These are phyloP conservation scores for Epinotia brunnichana DNA, from an alignment of 2,888 invertebrate genomes.

Conservation along the genomic window DNA sequence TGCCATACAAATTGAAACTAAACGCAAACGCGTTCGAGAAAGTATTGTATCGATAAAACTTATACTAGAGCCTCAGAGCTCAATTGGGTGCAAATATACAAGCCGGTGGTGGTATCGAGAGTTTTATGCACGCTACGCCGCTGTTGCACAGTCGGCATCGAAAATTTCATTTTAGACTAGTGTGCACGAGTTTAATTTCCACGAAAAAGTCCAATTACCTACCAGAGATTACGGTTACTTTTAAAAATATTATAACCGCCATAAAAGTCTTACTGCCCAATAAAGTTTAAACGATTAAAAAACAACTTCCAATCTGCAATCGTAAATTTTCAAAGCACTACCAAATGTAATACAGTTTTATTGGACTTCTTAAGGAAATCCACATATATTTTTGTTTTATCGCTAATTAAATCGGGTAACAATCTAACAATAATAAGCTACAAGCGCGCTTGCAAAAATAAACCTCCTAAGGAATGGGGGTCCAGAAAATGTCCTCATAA, in stretches of 20 bases:
- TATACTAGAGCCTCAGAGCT: no score
- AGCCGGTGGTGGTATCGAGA: no score
- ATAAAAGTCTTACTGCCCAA: not conserved
- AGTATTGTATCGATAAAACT: no score
- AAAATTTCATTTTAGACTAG: no score
- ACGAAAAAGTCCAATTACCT: not conserved
- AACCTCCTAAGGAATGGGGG: conserved; percentile 65
- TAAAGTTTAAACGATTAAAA: conserved; percentile 2
- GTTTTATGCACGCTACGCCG: no score
- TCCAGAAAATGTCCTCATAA: conserved; percentile 69
- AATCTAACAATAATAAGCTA: conserved; percentile 61
- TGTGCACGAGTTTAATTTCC: not conserved
- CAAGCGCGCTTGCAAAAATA: conserved; percentile 64
- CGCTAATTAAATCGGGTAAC: conserved; percentile 65
- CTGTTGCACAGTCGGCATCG: no score
- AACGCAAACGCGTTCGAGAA: no score
- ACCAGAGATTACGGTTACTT: not conserved
- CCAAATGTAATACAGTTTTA: conserved; percentile 19
- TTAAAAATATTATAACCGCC: not conserved
- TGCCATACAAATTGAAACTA: no score
- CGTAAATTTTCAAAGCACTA: conserved; percentile 13
- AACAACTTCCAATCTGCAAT: not conserved
- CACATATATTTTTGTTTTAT: conserved; percentile 63
- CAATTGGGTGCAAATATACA: no score
- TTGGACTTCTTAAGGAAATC: conserved; percentile 52